Evolutionary conservation across 2,888 invertebrate genomes (phyloP).

Genomic region (Fabriciana adippe): DNA sequence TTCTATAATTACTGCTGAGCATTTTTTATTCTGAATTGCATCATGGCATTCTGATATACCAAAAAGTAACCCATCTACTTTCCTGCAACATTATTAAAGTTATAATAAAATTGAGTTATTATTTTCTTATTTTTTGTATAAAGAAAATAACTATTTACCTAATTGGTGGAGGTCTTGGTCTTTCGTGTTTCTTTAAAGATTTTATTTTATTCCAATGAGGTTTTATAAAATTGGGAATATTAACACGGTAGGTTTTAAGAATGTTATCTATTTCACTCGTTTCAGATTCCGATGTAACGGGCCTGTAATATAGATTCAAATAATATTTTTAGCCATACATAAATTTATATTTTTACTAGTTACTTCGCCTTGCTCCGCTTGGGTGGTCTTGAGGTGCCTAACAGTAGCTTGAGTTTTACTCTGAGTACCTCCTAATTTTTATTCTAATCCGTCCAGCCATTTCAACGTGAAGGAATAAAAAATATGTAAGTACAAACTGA

Average conservation of each 20-base stretch:
- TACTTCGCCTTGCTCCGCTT: not conserved
- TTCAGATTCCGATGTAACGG: constrained; percentile 54
- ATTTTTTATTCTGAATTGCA: constrained; percentile 51
- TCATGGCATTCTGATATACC: constrained; percentile 65
- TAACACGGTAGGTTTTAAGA: constrained; percentile 54
- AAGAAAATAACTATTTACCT: constrained; percentile 48
- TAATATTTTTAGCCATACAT: not conserved
- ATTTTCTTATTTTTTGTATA: not conserved
- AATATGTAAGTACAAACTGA: too few relatives aligned
- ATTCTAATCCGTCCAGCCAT: too few relatives aligned
- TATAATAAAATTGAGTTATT: not conserved
- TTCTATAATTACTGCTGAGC: constrained; percentile 69
- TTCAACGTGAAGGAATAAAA: too few relatives aligned
- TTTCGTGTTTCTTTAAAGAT: constrained; percentile 62
- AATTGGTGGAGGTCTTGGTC: constrained; percentile 62
- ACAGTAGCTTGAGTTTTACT: not conserved
- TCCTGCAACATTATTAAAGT: constrained; percentile 53
- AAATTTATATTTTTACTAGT: not conserved
- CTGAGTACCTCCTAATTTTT: too few relatives aligned
- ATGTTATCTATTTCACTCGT: constrained; percentile 46
- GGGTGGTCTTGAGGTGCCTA: too few relatives aligned
- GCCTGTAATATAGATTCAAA: constrained; percentile 51
- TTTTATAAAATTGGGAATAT: constrained; percentile 62
- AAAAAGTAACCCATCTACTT: constrained; percentile 64
- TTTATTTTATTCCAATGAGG: constrained; percentile 68